Conservation (phyloP, 2,113 vertebrate genomes). For the Dipodomys stephensi region DNA sequence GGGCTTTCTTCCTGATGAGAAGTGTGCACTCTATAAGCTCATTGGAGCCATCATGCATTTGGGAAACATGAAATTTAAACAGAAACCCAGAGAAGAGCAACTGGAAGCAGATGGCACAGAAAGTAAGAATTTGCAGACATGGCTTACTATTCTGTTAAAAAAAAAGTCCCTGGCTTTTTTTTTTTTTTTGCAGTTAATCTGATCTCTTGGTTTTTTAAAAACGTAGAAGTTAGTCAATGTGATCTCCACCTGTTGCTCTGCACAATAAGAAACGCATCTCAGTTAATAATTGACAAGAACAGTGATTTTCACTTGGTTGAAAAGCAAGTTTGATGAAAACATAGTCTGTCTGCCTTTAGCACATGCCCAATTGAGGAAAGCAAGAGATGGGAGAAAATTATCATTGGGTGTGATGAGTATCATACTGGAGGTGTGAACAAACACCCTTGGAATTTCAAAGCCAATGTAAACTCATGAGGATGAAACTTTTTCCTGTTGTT, state of each 20-base stretch:
- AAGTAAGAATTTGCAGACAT: constrained; percentile 86
- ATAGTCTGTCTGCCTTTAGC: not conserved
- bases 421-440: not conserved
- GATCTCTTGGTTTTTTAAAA: not conserved
- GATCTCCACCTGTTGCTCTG: not conserved
- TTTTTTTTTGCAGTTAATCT: not conserved
- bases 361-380: not conserved
- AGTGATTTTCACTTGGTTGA: not conserved
- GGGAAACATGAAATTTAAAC: constrained; percentile 96
- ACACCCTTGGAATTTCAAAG: not conserved
- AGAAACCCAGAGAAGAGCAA: constrained; percentile 92
- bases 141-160: not conserved
- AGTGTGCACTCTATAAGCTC: constrained; percentile 92
- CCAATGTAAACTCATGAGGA: not conserved
- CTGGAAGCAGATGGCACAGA: constrained; percentile 93
- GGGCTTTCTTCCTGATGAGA: constrained; percentile 92
- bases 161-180: not conserved
- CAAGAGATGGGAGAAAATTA: not conserved
- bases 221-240: constrained; percentile 8
- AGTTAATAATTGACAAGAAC: not conserved
- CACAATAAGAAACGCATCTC: not conserved
- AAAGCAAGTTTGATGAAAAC: not conserved
- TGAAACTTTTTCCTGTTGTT: not conserved
- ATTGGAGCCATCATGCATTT: constrained; percentile 94
- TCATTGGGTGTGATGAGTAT: not conserved